Percentiles rank a stretch among this genome's conserved stretches.
These are phyloP conservation scores for Pristis pectinata DNA, from an alignment of 2,797 vertebrate species.

Conservation along the genomic window DNA sequence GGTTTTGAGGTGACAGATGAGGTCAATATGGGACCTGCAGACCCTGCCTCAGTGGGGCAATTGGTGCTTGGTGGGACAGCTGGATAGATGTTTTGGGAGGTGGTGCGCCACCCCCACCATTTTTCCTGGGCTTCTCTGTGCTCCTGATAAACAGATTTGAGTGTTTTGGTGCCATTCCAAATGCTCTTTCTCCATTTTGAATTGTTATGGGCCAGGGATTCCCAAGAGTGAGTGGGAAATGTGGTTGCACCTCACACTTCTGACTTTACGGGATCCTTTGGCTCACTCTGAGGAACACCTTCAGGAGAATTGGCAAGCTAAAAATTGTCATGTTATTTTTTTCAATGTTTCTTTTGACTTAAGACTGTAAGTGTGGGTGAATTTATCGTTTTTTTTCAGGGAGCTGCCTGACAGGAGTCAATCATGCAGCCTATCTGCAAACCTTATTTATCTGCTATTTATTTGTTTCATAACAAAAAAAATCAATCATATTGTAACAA, in stretches of 20 bases:
- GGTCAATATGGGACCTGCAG: no score
- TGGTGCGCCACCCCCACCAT: no score
- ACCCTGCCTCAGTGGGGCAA: no score
- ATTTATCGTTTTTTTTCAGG: not conserved
- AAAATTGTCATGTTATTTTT: not conserved
- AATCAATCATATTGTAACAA: not conserved
- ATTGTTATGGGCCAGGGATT: no score
- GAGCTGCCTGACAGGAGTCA: not conserved
- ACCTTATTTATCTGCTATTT: not conserved
- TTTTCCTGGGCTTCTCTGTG: no score
- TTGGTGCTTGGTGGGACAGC: no score
- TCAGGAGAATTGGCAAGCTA: not conserved
- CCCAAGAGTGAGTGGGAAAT: no score
- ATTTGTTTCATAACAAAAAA: not conserved
- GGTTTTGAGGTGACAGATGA: no score
- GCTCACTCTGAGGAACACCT: not conserved
- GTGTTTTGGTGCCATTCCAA: no score
- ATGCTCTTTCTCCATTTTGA: no score
- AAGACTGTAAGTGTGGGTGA: not conserved
- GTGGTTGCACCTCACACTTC: not conserved
- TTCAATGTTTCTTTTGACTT: not conserved
- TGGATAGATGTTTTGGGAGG: no score
- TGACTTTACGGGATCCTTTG: not conserved
- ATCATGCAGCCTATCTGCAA: not conserved
- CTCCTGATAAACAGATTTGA: no score